Evolutionary conservation across 2,888 invertebrate species (phyloP).

Genomic region (Apamea sordens): DNA sequence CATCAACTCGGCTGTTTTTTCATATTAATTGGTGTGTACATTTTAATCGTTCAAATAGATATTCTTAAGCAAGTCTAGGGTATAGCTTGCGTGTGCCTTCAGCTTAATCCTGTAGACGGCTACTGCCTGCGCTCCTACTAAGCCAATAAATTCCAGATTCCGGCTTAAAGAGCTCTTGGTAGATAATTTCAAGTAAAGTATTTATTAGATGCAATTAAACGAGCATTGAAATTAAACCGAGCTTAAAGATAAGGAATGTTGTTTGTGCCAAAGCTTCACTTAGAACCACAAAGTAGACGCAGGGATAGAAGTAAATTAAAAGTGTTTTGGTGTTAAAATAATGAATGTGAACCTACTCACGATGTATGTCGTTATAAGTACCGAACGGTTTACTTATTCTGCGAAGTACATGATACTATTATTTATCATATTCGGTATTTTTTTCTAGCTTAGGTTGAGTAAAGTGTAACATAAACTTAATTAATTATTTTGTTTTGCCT

Average conservation of each 20-base stretch:
- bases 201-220: slow-evolving; percentile 53
- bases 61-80: not conserved
- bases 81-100: not conserved
- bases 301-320: not conserved
- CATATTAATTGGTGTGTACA: not conserved
- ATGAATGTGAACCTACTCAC: not conserved
- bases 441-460: not conserved
- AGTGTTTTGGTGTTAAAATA: not conserved
- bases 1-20: not conserved
- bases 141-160: slow-evolving; percentile 60
- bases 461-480: not conserved
- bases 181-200: slow-evolving; percentile 43
- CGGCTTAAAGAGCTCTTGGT: slow-evolving; percentile 41
- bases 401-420: not conserved
- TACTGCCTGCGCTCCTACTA: slow-evolving; percentile 26
- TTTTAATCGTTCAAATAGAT: not conserved
- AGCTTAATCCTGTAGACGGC: slow-evolving; percentile 13
- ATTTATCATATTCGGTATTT: not conserved
- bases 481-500: not conserved
- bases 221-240: slow-evolving; percentile 20
- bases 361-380: not conserved
- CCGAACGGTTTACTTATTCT: not conserved
- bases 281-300: not conserved
- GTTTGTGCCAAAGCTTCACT: slow-evolving; percentile 26
- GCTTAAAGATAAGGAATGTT: slow-evolving; percentile 27